Evolutionary conservation across 2,888 invertebrate species (phyloP), one percentile per base, ranked within the genome.

Genomic region (Agrilus mali): DNA sequence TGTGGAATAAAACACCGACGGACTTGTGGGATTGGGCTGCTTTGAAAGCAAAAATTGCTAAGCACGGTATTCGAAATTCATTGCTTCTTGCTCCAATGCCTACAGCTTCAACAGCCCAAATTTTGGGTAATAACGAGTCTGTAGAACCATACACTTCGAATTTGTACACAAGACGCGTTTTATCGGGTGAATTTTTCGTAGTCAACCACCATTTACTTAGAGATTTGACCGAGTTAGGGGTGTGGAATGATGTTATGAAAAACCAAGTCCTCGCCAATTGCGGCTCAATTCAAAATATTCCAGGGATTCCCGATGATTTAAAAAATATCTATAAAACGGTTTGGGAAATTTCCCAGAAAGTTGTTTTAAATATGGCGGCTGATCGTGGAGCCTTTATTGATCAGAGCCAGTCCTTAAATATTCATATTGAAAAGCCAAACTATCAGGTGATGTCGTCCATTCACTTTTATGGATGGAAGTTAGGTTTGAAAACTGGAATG

Each of bases 71-170:
- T 0, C 73, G 97, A 44, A 98, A 98, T 70, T 95, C 95, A 2
- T 47, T 64, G 14, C 70, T 98, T 15, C 55, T 97, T 49, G 96
- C 97, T 0, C 96, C 96, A 0, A 98, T 98, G 97, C 97, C 97
- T 1, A 98, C 97, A 5, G 96, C 97, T 7, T 95, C 96, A 1
- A 98, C 97, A 0, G 97, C 98, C 3, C 97, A 98, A 69, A 99
- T 99, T 60, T 77, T 98, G 36, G 98, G 98, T 14, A 99, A 98
- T 63, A 98, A 97, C 64, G 97, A 98, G 66, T 90, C 95, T 0
- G 86, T 96, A 59, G 98, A 98, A 67, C 92, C 98, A 0, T 98
- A 96, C 66, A 97, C 96, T 1, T 94, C 90, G 32, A 98, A 98
- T 62, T 90, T 98, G 55, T 98, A 97, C 66, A 83, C 86, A 15